These are phyloP conservation scores for Tribolium madens DNA, from an alignment of 1,140 invertebrate genomes.

Conservation along the genomic window DNA sequence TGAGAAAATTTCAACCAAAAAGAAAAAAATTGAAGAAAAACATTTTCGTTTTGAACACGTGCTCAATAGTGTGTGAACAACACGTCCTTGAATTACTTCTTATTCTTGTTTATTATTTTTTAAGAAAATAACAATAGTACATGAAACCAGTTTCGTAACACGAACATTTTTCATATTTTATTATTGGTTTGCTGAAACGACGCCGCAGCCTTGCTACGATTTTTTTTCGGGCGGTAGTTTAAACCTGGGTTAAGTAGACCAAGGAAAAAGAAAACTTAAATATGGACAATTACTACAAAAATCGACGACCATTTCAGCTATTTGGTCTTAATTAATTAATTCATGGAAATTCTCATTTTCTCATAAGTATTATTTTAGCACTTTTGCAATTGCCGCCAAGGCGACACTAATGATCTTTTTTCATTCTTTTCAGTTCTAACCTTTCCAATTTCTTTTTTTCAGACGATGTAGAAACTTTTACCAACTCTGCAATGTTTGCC, in stretches of 20 bases:
- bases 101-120: conserved; percentile 5
- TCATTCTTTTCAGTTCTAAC: not conserved
- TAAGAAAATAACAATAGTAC: conserved; percentile 6
- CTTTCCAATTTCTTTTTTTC: not conserved
- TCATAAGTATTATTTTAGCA: no score
- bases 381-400: no score
- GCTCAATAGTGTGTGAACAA: not conserved
- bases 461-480: conserved; percentile 36
- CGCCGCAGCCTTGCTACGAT: conserved; percentile 3
- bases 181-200: conserved; percentile 31
- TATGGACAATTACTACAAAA: no score
- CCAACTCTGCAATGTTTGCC: conserved; percentile 52
- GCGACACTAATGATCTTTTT: not conserved
- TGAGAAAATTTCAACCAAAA: not conserved
- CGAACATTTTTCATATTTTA: conserved; percentile 31
- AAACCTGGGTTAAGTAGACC: not conserved
- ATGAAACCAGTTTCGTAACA: conserved; percentile 28
- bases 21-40: not conserved
- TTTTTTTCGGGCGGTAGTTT: not conserved
- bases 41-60: not conserved
- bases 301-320: not conserved
- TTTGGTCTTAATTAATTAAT: not conserved
- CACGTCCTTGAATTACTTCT: conserved; percentile 16
- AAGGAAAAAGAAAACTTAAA: not conserved
- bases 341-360: not conserved